phyloP scores from a whole-genome alignment of 2,113 vertebrate species.

The Acinonyx jubatus region DNA sequence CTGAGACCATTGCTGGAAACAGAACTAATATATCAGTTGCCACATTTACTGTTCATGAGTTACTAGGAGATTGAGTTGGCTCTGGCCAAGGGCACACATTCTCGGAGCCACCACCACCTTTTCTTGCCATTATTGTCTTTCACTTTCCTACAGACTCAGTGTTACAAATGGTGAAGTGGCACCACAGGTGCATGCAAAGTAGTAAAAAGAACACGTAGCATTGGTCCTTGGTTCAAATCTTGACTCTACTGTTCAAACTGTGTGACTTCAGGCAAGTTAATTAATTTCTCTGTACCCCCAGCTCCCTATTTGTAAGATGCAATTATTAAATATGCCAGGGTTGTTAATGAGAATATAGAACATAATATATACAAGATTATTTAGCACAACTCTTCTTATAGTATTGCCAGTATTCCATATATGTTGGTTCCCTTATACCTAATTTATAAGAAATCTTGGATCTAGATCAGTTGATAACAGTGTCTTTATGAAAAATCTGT shows the following conservation, averaged over 20 bases:
- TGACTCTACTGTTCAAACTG: background rate
- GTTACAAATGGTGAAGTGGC: too few species aligned
- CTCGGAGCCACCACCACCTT: background rate
- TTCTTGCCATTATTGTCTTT: background rate
- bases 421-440: background rate
- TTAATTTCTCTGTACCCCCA: background rate
- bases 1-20: slow-evolving; percentile 9
- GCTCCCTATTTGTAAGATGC: background rate
- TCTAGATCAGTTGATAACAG: background rate
- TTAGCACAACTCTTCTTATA: background rate
- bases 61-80: background rate
- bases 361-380: background rate
- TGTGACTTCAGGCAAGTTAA: background rate
- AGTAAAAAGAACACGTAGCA: background rate
- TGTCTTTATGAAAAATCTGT: background rate
- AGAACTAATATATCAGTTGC: background rate
- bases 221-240: background rate
- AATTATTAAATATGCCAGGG: background rate
- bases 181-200: background rate
- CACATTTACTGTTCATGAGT: background rate
- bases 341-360: background rate
- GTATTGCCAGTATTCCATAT: background rate
- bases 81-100: background rate
- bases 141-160: background rate
- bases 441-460: background rate